Percentiles rank a stretch among this genome's conserved stretches.
These are phyloP conservation scores for Oryzias sinensis DNA, from an alignment of 2,797 vertebrate genomes.

Conservation along the genomic window DNA sequence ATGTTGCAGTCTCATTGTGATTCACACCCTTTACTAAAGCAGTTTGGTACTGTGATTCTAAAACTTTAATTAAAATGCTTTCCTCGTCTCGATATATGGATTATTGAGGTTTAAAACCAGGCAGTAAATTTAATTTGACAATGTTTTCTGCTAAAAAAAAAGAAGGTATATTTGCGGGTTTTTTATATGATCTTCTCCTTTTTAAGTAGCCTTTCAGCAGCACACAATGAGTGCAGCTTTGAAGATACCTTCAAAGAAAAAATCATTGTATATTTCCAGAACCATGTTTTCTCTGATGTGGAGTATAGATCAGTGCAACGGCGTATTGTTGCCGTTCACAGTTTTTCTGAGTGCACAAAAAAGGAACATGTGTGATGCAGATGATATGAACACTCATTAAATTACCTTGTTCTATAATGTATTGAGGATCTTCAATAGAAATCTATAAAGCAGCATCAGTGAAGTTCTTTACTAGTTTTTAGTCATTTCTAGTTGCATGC, in stretches of 20 bases:
- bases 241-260: constrained; percentile 17
- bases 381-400: background rate
- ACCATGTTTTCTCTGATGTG: constrained; percentile 14
- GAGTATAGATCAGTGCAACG: constrained; percentile 10
- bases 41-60: constrained; percentile 29
- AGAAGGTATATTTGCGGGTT: constrained; percentile 53
- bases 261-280: constrained; percentile 29
- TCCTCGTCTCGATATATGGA: constrained; percentile 59
- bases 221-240: constrained; percentile 19
- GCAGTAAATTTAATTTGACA: constrained; percentile 64
- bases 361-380: constrained; percentile 9
- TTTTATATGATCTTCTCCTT: constrained; percentile 50
- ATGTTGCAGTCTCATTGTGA: constrained; percentile 23
- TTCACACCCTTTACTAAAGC: constrained; percentile 57
- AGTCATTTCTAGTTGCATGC: constrained; percentile 49
- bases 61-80: constrained; percentile 62
- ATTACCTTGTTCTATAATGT: constrained; percentile 12
- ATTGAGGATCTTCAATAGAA: constrained; percentile 12
- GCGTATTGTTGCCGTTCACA: constrained; percentile 7
- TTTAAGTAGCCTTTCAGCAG: constrained; percentile 29
- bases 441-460: constrained; percentile 32
- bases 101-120: constrained; percentile 60
- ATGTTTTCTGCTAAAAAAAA: constrained; percentile 51
- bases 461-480: constrained; percentile 41
- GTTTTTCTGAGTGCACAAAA: constrained; percentile 3